Conservation (phyloP, 2,888 invertebrate species). For the Pammene fasciana region DNA sequence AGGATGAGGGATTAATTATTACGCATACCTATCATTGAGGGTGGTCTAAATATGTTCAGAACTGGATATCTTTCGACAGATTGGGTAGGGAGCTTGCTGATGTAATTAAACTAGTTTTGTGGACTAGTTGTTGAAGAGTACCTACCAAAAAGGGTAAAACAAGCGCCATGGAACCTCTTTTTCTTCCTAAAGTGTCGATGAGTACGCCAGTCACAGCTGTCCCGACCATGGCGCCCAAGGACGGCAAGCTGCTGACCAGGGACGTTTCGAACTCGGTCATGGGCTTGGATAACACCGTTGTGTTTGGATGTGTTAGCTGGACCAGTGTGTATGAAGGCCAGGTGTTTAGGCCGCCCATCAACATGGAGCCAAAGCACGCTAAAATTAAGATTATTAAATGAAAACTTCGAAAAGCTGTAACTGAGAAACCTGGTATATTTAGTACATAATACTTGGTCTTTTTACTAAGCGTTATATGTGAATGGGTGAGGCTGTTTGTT, state of each 20-base stretch:
- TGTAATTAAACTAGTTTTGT: neutral
- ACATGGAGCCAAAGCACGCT: slow-evolving; percentile 62
- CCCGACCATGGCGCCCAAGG: slow-evolving; percentile 79
- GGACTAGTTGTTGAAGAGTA: neutral
- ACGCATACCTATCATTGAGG: too few relatives aligned
- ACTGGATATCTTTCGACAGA: too few relatives aligned
- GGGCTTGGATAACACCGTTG: slow-evolving; percentile 69
- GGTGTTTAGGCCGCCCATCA: slow-evolving; percentile 71
- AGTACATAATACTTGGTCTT: too few relatives aligned
- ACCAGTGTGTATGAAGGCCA: slow-evolving; percentile 84
- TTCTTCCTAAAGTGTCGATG: slow-evolving; percentile 80
- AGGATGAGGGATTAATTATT: too few relatives aligned
- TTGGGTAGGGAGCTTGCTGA: too few relatives aligned
- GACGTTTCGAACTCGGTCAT: slow-evolving; percentile 78
- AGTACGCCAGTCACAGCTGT: slow-evolving; percentile 73
- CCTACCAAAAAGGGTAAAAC: slow-evolving; percentile 72
- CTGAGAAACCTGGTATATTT: neutral
- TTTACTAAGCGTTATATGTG: too few relatives aligned
- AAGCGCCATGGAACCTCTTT: slow-evolving; percentile 77
- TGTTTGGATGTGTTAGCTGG: slow-evolving; percentile 64
- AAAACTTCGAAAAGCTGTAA: neutral
- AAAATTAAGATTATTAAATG: slow-evolving; percentile 40
- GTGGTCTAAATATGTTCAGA: too few relatives aligned
- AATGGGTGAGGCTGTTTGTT: too few relatives aligned
- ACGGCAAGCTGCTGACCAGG: slow-evolving; percentile 81